phyloP scores from a whole-genome alignment of 1,140 invertebrate species.

The Catajapyx aquilonaris region DNA sequence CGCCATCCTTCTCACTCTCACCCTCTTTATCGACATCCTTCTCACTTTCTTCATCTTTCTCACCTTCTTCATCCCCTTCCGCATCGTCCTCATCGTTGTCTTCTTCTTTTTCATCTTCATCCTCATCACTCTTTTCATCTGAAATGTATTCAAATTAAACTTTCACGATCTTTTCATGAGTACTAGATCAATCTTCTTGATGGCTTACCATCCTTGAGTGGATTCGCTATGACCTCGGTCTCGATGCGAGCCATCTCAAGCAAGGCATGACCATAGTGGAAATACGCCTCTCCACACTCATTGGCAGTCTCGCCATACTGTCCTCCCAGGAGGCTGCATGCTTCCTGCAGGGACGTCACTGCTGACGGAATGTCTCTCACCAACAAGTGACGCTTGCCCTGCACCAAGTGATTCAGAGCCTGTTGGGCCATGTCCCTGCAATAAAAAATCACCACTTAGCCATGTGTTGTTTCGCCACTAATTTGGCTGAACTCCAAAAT shows the following conservation, averaged over 20 bases:
- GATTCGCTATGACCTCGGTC: constrained; percentile 51
- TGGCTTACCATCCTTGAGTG: constrained; percentile 32
- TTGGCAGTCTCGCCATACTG: constrained; percentile 51
- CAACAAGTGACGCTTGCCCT: constrained; percentile 52
- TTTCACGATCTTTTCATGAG: not conserved
- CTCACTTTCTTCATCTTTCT: constrained; percentile 19
- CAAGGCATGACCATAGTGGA: constrained; percentile 54
- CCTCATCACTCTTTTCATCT: constrained; percentile 14
- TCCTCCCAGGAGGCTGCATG: constrained; percentile 42
- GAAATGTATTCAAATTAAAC: constrained; percentile 7
- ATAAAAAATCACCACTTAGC: not conserved
- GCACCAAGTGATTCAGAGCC: constrained; percentile 30
- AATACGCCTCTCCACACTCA: constrained; percentile 64
- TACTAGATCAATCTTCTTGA: not conserved
- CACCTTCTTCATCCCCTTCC: constrained; percentile 15
- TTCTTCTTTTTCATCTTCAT: constrained; percentile 17
- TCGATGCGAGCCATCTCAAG: constrained; percentile 61
- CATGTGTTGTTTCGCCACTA: not conserved
- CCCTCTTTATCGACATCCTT: constrained; percentile 20
- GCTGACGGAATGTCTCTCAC: constrained; percentile 57
- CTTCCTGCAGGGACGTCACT: constrained; percentile 48
- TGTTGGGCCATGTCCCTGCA: constrained; percentile 11
- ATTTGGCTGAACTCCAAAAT: too few relatives aligned
- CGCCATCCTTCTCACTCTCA: constrained; percentile 12
- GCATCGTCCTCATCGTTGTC: constrained; percentile 15